phyloP scores from a whole-genome alignment of 2,797 vertebrate species.

The Lepilemur septentrionalis region DNA sequence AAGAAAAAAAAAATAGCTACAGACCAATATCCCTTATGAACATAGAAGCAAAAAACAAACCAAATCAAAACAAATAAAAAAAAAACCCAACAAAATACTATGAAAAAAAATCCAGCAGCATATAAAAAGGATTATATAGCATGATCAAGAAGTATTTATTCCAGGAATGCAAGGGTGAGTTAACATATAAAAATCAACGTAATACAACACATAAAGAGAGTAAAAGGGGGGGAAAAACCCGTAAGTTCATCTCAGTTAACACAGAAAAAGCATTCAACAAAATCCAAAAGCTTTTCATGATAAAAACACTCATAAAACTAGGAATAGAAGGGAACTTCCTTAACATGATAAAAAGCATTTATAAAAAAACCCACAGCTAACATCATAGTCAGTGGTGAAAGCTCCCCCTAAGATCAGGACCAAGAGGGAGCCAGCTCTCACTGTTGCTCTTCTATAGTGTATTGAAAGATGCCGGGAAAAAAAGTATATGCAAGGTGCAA shows the following conservation, averaged over 20 bases:
- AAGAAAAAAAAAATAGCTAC: not conserved
- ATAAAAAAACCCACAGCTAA: not conserved
- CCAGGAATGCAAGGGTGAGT: not conserved
- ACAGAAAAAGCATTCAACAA: not conserved
- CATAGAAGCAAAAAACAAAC: not conserved
- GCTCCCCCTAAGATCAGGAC: not conserved
- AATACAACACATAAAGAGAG: not conserved
- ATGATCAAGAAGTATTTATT: not conserved
- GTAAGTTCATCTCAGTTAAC: not conserved
- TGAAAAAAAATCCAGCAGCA: not conserved
- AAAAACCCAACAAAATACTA: not conserved
- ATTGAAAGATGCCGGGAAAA: not conserved
- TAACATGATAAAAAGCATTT: not conserved
- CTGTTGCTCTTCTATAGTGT: not conserved
- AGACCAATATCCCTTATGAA: not conserved
- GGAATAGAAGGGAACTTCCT: not conserved
- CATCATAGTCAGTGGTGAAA: not conserved
- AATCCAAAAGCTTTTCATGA: not conserved
- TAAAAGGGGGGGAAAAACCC: not conserved
- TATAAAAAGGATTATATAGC: not conserved
- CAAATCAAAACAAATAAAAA: not conserved
- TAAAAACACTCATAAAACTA: not conserved
- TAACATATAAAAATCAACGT: not conserved
- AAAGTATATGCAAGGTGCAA: not conserved
- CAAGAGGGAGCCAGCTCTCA: not conserved